Base-by-base conservation (phyloP, 2,797 vertebrate genomes). In the Eulemur coronatus region DNA sequence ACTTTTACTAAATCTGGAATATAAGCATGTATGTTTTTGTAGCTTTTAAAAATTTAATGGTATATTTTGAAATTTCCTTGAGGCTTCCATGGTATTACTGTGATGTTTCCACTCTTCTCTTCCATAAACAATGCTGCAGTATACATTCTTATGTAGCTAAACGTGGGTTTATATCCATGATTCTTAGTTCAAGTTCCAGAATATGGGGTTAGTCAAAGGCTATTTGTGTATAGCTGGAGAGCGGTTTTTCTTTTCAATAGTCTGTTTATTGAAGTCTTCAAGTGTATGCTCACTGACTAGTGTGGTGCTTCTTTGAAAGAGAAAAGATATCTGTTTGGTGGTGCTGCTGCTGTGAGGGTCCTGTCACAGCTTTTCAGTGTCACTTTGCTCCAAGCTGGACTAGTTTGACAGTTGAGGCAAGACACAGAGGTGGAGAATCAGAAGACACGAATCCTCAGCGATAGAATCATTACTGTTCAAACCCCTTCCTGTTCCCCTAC, bases 61-160 rank as follows among this genome's bases (percentile, higher is more conserved):
- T 50, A 13, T 10, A 14, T 85, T 85, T 93, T 80, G 67, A 86
- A 84, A 65, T 93, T 17, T 92, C 13, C 48, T 73, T 79, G 30
- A 38, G 57, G 28, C 38, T 72, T 84, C 41, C 43, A 9, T 70
- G 28, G 7, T 50, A 67, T 86, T 46, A 82, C 73, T 52, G 38
- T 46, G 43, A 35, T n/a, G 7, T 63, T 67, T 84, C 55, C 46
- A n/a, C 67, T 88, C 82, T 84, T 15, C 30, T 52, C 33, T 57
- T 35, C 12, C 2, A 24, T 57, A 59, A 38, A 35, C 15, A 84
- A 4, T 33, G 33, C 24, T 72, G 7, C 52, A 72, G 1, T 73
- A 52, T 76, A 87, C 20, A 46, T 50, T 48, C 15, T 48, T 15
- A 17, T 15, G 14, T 48, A 48, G 41, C 79, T 70, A 48, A 65